These are phyloP conservation scores for Oopsacas minuta DNA, from an alignment of 37 sponge, comb jelly and placozoan genomes.

Conservation along the genomic window DNA sequence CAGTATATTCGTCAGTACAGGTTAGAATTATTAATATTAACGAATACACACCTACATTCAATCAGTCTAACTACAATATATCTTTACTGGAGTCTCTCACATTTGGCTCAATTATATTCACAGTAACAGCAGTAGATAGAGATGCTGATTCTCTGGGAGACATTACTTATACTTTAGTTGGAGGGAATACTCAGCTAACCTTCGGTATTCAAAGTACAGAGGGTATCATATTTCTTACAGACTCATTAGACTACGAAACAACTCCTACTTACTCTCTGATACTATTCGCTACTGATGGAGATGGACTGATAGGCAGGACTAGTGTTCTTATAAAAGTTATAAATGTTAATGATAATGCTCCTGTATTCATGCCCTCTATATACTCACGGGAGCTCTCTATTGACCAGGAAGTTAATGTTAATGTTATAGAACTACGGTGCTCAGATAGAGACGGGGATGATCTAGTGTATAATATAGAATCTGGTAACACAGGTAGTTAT, in stretches of 20 bases:
- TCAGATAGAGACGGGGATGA: not conserved
- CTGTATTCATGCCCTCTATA: not conserved
- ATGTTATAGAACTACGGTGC: not conserved
- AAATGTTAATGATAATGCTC: constrained; percentile 14
- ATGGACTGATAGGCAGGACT: not conserved
- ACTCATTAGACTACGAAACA: not conserved
- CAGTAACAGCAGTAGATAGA: not conserved
- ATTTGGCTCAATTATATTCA: not conserved
- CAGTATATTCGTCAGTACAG: not conserved
- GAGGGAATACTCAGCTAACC: not conserved
- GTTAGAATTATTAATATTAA: not conserved
- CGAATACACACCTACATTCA: not conserved
- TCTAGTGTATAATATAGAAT: not conserved
- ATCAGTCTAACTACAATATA: not conserved
- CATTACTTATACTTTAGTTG: not conserved
- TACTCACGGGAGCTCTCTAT: not conserved
- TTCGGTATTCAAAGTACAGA: not conserved
- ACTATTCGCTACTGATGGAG: not conserved
- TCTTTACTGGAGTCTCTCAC: not conserved
- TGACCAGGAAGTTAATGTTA: not conserved
- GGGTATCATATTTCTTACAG: not conserved
- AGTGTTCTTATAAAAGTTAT: not conserved
- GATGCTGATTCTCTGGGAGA: not conserved
- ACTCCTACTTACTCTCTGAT: not conserved
- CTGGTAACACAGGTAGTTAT: not conserved